These are phyloP conservation scores for Sebastes dallii DNA, from an alignment of 2,797 vertebrate species.

Conservation along the genomic window DNA sequence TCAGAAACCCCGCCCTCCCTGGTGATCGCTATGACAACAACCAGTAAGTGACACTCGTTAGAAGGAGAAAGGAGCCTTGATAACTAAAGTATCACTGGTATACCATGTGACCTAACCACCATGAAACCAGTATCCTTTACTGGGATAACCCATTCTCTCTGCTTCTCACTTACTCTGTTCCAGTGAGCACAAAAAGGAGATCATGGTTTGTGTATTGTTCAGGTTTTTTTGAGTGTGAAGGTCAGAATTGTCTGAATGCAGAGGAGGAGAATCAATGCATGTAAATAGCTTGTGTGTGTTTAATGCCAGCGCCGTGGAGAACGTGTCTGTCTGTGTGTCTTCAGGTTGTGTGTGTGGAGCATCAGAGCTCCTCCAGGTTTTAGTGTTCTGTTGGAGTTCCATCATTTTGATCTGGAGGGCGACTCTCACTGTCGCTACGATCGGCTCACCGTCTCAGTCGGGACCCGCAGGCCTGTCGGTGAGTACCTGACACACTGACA, in stretches of 20 bases:
- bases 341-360: slow-evolving; percentile 85
- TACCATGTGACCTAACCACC: neutral
- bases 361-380: slow-evolving; percentile 72
- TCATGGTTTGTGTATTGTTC: neutral
- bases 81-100: too few species aligned
- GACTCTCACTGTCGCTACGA: slow-evolving; percentile 74
- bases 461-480: slow-evolving; percentile 75
- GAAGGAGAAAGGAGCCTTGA: neutral
- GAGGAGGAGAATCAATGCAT: too few species aligned
- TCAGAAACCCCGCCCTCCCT: slow-evolving; percentile 79
- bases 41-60: slow-evolving; percentile 77
- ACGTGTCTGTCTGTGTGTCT: neutral
- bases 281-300: neutral
- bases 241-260: neutral
- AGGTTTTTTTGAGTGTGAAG: neutral
- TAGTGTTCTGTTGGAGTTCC: slow-evolving; percentile 79
- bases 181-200: neutral
- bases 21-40: slow-evolving; percentile 78
- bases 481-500: slow-evolving; percentile 31
- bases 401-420: slow-evolving; percentile 81
- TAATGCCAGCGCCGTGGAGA: too few species aligned
- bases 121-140: neutral
- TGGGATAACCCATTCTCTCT: neutral
- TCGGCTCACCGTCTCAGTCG: slow-evolving; percentile 56
- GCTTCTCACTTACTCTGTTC: neutral